These are phyloP conservation scores for Epinephelus moara DNA, from an alignment of 2,113 vertebrate genomes.

Conservation along the genomic window DNA sequence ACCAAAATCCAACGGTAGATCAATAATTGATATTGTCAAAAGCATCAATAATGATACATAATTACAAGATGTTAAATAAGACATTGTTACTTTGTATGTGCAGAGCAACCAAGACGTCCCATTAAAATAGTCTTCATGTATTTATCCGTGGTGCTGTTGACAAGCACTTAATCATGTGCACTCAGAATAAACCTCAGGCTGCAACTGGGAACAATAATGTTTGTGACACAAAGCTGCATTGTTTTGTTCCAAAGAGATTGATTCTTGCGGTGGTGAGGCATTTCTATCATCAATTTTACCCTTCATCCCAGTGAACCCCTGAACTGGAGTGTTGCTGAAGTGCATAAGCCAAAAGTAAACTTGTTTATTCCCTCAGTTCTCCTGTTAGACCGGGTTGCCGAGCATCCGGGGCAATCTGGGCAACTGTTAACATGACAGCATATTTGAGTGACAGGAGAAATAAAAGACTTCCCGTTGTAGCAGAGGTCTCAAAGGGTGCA, in stretches of 20 bases:
- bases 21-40: background rate
- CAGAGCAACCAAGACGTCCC: background rate
- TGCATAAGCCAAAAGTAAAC: slow-evolving; percentile 51
- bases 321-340: slow-evolving; percentile 23
- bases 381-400: slow-evolving; percentile 56
- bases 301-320: slow-evolving; percentile 23
- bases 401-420: slow-evolving; percentile 17
- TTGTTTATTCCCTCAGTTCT: slow-evolving; percentile 47
- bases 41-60: background rate
- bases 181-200: slow-evolving; percentile 1
- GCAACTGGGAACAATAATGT: slow-evolving; percentile 6
- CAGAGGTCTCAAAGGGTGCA: slow-evolving; percentile 9
- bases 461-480: slow-evolving; percentile 13
- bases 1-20: background rate
- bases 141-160: background rate
- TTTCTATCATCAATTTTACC: slow-evolving; percentile 22
- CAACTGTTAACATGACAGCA: slow-evolving; percentile 39
- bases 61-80: background rate
- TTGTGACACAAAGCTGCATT: slow-evolving; percentile 6
- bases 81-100: background rate
- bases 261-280: background rate
- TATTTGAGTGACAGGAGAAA: slow-evolving; percentile 59
- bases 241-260: background rate
- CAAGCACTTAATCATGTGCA: background rate
- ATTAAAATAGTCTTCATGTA: background rate